phyloP scores from a whole-genome alignment of 2,113 vertebrate species.

The Smithornis capensis region DNA sequence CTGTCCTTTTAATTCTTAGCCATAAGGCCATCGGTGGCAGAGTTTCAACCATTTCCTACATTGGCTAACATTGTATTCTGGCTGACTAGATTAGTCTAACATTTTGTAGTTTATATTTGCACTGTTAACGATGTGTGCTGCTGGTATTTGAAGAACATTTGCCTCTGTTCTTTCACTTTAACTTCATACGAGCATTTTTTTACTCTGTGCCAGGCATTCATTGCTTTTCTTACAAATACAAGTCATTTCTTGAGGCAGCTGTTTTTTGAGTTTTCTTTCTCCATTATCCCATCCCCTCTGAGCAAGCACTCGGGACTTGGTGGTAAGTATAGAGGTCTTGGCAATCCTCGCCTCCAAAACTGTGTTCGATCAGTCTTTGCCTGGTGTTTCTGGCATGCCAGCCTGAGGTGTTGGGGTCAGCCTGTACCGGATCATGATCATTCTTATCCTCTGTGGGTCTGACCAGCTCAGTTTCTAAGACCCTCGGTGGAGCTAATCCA shows the following conservation, averaged over 20 bases:
- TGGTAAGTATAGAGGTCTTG: constrained; percentile 73
- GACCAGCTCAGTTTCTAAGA: constrained; percentile 59
- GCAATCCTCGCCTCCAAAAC: constrained; percentile 68
- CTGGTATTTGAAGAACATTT: constrained; percentile 75
- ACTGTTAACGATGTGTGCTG: constrained; percentile 74
- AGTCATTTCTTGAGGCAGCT: constrained; percentile 76
- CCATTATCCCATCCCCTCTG: constrained; percentile 63
- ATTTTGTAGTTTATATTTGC: constrained; percentile 75
- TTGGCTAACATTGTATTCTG: constrained; percentile 74
- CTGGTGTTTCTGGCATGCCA: constrained; percentile 77
- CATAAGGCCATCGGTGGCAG: constrained; percentile 72
- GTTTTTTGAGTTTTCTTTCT: constrained; percentile 77
- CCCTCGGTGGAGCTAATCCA: constrained; percentile 66
- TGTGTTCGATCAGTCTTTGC: constrained; percentile 74
- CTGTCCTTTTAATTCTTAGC: constrained; percentile 76
- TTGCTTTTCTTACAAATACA: constrained; percentile 78
- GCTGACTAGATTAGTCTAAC: constrained; percentile 75
- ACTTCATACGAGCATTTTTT: constrained; percentile 73
- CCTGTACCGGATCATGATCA: constrained; percentile 70
- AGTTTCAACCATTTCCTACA: constrained; percentile 71
- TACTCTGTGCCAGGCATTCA: constrained; percentile 75
- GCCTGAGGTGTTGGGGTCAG: constrained; percentile 72
- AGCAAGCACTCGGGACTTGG: constrained; percentile 66
- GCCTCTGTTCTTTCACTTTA: constrained; percentile 74
- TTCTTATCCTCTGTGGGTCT: constrained; percentile 72